A percentile compares a stretch with the other conserved stretches of the same genome.
phyloP scores from a whole-genome alignment of 2,797 vertebrate genomes.

The Megalops cyprinoides region DNA sequence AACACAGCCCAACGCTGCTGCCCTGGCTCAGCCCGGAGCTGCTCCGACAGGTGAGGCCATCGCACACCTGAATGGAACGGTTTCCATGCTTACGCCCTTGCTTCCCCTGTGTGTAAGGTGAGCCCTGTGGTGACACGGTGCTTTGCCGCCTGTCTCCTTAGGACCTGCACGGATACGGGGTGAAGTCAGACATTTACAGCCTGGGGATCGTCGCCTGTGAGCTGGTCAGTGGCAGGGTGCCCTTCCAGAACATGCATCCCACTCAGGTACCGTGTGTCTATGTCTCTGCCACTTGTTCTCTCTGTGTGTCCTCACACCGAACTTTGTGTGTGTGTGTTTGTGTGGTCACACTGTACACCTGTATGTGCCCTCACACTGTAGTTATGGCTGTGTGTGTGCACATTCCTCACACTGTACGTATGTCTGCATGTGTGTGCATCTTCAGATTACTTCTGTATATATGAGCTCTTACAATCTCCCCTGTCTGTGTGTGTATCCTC shows the following conservation, averaged over 20 bases:
- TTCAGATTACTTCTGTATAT: neutral
- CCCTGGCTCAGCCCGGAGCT: slow-evolving; percentile 98
- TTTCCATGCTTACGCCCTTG: too few relatives aligned
- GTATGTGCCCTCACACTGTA: neutral
- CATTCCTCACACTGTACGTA: too few relatives aligned
- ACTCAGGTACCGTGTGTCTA: slow-evolving; percentile 81
- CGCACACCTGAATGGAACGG: too few relatives aligned
- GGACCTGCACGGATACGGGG: slow-evolving; percentile 95
- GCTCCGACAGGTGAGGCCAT: slow-evolving; percentile 86
- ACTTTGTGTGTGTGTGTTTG: slow-evolving; percentile 3
- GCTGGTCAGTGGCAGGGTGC: slow-evolving; percentile 91
- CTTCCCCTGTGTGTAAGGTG: neutral
- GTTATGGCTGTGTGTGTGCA: too few relatives aligned
- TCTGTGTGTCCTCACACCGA: neutral
- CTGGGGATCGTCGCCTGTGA: slow-evolving; percentile 95
- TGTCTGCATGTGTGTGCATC: too few relatives aligned
- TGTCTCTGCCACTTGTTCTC: too few relatives aligned
- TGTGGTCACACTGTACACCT: slow-evolving; percentile 3
- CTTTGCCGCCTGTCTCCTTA: slow-evolving; percentile 53
- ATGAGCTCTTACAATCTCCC: neutral
- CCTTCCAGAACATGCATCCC: slow-evolving; percentile 93
- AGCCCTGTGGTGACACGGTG: neutral
- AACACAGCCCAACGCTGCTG: slow-evolving; percentile 89
- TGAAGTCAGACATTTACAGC: slow-evolving; percentile 98
- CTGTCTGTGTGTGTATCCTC: neutral